Conservation (phyloP, 2,113 vertebrate genomes). For the Muntiacus reevesi region DNA sequence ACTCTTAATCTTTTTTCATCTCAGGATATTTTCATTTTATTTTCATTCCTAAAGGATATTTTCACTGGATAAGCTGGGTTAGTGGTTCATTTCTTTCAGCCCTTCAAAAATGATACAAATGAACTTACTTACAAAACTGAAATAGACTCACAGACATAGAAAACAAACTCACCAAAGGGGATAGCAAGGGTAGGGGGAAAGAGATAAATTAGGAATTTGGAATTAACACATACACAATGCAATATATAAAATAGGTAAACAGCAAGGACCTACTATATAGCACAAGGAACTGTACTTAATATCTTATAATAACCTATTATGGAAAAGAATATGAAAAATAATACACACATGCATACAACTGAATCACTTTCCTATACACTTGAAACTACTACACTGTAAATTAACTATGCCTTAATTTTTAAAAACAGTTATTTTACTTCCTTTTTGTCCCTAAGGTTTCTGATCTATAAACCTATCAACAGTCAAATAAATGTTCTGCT, state of each 20-base stretch:
- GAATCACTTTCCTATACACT: background rate
- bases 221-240: background rate
- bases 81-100: background rate
- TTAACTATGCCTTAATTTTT: background rate
- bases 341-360: background rate
- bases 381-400: background rate
- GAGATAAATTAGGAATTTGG: background rate
- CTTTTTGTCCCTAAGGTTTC: background rate
- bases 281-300: background rate
- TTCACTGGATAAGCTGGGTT: background rate
- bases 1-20: background rate
- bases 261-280: background rate
- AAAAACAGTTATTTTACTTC: background rate
- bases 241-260: background rate
- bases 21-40: background rate
- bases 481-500: background rate
- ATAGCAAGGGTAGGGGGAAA: background rate
- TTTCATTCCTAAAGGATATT: background rate
- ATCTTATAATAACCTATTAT: background rate
- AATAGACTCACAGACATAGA: background rate
- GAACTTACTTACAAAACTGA: background rate
- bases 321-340: background rate
- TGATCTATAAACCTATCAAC: background rate
- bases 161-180: background rate
- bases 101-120: background rate